phyloP scores from a whole-genome alignment of 1,140 invertebrate species.

The Neodiprion fabricii region DNA sequence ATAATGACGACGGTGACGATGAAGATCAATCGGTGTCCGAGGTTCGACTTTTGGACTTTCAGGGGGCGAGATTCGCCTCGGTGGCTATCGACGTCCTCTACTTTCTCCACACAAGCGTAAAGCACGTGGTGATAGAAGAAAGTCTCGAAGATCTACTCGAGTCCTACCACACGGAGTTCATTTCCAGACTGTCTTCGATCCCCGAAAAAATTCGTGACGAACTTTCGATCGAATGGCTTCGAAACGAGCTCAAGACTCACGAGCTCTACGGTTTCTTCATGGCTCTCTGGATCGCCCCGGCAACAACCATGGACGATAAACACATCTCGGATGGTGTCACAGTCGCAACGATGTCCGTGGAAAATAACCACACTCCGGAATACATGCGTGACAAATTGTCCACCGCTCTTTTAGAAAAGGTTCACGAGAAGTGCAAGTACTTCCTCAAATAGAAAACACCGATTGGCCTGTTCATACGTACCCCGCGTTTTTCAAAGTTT shows the following conservation, averaged over 20 bases:
- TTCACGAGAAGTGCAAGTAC: conserved; percentile 4
- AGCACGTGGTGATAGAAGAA: conserved; percentile 19
- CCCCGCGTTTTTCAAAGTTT: neutral
- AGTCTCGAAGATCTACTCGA: conserved; percentile 31
- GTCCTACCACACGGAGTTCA: conserved; percentile 25
- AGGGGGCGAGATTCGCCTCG: conserved; percentile 27
- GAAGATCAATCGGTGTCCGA: neutral
- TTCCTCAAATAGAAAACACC: neutral
- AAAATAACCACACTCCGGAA: neutral
- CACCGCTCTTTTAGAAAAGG: neutral
- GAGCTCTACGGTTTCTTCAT: neutral
- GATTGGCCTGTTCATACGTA: neutral
- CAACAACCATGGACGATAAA: neutral
- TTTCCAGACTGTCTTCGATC: neutral
- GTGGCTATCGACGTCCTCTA: conserved; percentile 29
- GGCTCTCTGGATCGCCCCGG: neutral
- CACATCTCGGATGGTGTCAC: neutral
- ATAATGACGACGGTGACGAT: too few relatives aligned
- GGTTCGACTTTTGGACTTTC: conserved; percentile 34
- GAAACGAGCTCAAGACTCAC: neutral
- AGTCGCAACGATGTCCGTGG: neutral
- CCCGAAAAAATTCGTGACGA: neutral
- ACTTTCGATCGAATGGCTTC: neutral
- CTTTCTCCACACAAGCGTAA: conserved; percentile 31
- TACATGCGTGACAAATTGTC: neutral